Conservation (phyloP, 2,113 vertebrate genomes). For the Tylochromis polylepis region DNA sequence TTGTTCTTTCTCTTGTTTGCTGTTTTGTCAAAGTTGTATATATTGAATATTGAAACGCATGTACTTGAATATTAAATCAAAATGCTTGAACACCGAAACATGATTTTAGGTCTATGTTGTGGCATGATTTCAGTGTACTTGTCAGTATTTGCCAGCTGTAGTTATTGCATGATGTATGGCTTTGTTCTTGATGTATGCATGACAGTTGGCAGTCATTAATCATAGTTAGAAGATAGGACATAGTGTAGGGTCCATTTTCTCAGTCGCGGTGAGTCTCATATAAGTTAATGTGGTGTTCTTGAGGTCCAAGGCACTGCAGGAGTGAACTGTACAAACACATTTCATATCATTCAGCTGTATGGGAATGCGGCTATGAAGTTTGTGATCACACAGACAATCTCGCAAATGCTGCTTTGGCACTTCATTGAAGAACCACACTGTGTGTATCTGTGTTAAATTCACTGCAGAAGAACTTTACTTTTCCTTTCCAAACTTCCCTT, state of each 20-base stretch:
- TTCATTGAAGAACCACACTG: background rate
- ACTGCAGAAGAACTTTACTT: background rate
- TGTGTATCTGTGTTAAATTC: background rate
- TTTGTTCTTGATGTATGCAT: conserved; percentile 60
- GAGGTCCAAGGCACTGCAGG: background rate
- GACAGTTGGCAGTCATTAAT: conserved; percentile 72
- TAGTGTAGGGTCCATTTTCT: conserved; percentile 33
- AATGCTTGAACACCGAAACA: conserved; percentile 34
- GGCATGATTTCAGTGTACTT: conserved; percentile 55
- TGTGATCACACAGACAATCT: background rate
- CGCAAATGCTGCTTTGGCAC: background rate
- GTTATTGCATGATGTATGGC: conserved; percentile 68
- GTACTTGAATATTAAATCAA: conserved; percentile 64
- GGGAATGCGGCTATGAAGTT: background rate
- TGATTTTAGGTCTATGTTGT: conserved; percentile 23
- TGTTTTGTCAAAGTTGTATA: conserved; percentile 23
- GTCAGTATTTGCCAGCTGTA: conserved; percentile 68
- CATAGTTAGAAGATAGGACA: conserved; percentile 67
- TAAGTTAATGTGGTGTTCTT: background rate
- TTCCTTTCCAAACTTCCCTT: conserved; percentile 1
- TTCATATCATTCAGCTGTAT: background rate
- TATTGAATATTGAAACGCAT: conserved; percentile 33
- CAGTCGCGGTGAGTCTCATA: background rate
- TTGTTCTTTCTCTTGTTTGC: background rate
- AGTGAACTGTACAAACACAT: conserved; percentile 21